Conservation (phyloP, 2,888 invertebrate genomes). For the Nephrotoma guestfalica region DNA sequence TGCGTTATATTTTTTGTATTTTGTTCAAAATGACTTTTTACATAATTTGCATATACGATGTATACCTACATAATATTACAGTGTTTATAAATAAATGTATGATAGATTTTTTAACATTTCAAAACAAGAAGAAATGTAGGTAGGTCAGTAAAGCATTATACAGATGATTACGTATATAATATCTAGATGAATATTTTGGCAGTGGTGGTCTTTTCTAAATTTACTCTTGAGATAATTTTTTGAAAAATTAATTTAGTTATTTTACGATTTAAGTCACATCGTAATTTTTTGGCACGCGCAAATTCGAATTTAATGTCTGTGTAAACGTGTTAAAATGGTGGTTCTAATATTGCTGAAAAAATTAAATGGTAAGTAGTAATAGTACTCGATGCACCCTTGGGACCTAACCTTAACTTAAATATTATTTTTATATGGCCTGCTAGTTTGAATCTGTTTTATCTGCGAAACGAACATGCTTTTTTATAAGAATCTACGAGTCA, state of each 20-base stretch:
- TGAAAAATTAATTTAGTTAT: background rate
- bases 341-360: no score
- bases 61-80: no score
- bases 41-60: background rate
- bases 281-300: background rate
- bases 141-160: background rate
- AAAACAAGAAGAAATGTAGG: background rate
- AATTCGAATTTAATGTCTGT: background rate
- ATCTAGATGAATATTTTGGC: background rate
- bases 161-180: no score
- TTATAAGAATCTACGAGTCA: no score
- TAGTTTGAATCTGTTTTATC: no score
- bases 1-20: background rate
- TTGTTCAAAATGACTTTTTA: background rate
- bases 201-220: background rate
- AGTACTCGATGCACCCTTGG: no score
- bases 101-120: background rate
- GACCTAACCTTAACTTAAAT: no score
- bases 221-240: background rate
- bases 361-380: no score
- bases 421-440: no score
- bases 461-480: no score
- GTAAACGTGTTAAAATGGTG: no score
- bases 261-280: background rate
- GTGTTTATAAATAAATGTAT: background rate